Evolutionary conservation across 2,888 invertebrate genomes (phyloP).

Genomic region (Scaptomyza tumidula): DNA sequence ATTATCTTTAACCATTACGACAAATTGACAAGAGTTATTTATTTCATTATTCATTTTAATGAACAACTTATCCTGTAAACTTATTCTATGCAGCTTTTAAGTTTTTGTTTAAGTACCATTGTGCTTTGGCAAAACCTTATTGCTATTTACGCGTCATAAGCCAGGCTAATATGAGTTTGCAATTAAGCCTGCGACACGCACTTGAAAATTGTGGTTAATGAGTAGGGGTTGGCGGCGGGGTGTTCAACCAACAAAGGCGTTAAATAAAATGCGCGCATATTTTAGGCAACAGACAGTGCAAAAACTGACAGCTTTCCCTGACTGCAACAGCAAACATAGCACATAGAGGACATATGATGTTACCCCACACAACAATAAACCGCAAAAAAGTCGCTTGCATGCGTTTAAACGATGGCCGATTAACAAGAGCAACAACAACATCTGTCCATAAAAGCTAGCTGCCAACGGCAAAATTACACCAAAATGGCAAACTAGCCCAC

Average conservation of each 20-base stretch:
- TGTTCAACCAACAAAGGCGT: constrained; percentile 40
- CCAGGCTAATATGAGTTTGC: constrained; percentile 49
- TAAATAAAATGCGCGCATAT: constrained; percentile 72
- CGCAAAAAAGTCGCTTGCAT: constrained; percentile 40
- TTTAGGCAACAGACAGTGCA: constrained; percentile 66
- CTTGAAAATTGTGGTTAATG: constrained; percentile 12
- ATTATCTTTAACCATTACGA: too few relatives aligned
- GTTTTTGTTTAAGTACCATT: too few relatives aligned
- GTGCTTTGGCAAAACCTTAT: too few relatives aligned
- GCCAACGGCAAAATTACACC: constrained; percentile 61
- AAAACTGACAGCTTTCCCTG: constrained; percentile 39
- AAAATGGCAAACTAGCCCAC: constrained; percentile 57
- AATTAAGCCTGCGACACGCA: constrained; percentile 59
- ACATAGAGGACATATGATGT: constrained; percentile 32
- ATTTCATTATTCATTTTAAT: too few relatives aligned
- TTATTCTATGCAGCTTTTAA: too few relatives aligned
- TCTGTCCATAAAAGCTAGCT: constrained; percentile 20
- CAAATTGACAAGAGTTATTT: too few relatives aligned
- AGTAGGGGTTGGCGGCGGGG: too few relatives aligned
- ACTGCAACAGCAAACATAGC: constrained; percentile 25
- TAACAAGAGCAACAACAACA: constrained; percentile 25
- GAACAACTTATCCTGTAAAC: too few relatives aligned
- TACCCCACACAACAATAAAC: constrained; percentile 20
- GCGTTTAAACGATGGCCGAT: constrained; percentile 62
- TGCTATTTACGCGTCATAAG: constrained; percentile 46